These are phyloP conservation scores for Thomomys bottae DNA, from an alignment of 2,113 vertebrate species.

Conservation along the genomic window DNA sequence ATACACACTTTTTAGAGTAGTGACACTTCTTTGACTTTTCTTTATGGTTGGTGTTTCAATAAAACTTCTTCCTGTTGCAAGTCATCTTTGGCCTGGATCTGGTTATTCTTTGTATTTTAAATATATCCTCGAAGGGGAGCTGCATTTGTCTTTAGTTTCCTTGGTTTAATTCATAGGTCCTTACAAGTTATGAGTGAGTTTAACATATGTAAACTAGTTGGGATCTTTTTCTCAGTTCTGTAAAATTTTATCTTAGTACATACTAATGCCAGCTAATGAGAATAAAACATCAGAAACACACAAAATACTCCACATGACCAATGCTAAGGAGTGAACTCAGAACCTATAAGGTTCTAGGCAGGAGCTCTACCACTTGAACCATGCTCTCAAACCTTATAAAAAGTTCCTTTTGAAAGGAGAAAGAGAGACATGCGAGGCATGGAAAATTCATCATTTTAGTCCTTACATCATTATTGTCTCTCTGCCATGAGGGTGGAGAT, in stretches of 20 bases:
- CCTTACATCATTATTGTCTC: no score
- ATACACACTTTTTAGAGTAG: constrained; percentile 48
- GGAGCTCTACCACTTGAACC: no score
- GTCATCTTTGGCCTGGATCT: neutral
- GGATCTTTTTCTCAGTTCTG: neutral
- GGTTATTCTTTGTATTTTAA: constrained; percentile 52
- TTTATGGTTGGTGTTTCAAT: constrained; percentile 62
- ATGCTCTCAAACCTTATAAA: neutral
- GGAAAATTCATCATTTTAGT: neutral
- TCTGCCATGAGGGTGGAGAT: fast-evolving
- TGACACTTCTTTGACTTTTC: constrained; percentile 31
- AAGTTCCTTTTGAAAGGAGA: neutral
- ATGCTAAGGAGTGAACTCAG: no score
- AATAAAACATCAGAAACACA: neutral
- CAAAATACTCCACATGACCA: no score
- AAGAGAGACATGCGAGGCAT: neutral
- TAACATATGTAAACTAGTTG: neutral
- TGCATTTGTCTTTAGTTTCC: constrained; percentile 8
- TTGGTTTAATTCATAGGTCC: neutral
- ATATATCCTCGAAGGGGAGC: neutral
- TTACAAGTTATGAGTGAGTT: constrained; percentile 15
- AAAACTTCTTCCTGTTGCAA: constrained; percentile 73
- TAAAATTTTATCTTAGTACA: neutral
- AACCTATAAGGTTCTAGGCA: no score
- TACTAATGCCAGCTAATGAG: neutral